phyloP scores from a whole-genome alignment of 2,888 invertebrate species.

The Megastigmus dorsalis region DNA sequence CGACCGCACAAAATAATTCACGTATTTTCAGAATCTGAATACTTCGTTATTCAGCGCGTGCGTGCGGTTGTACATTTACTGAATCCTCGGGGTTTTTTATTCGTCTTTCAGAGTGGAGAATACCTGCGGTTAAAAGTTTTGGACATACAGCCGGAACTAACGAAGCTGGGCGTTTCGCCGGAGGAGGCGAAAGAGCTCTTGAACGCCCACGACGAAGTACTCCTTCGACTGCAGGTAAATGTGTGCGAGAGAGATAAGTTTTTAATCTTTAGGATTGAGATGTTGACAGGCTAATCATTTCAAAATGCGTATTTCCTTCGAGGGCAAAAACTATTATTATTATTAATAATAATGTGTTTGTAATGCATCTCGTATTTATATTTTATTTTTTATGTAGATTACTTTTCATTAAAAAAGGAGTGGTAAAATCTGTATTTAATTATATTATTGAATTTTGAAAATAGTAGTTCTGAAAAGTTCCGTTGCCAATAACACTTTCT shows the following conservation, averaged over 20 bases:
- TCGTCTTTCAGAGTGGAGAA: conserved; percentile 83
- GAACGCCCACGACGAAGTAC: conserved; percentile 87
- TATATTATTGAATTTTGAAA: too few relatives aligned
- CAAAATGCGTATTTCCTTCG: too few relatives aligned
- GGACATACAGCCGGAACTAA: conserved; percentile 89
- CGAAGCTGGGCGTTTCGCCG: conserved; percentile 85
- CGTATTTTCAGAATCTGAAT: too few relatives aligned
- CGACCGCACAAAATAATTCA: too few relatives aligned
- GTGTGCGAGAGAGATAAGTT: not conserved
- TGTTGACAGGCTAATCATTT: conserved; percentile 32
- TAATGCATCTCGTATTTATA: not conserved
- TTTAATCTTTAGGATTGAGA: not conserved
- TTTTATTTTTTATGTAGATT: not conserved
- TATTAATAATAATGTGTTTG: too few relatives aligned
- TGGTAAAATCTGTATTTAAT: not conserved
- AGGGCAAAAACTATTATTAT: too few relatives aligned
- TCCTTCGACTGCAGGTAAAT: conserved; percentile 86
- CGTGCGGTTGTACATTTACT: too few relatives aligned
- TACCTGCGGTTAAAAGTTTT: conserved; percentile 89
- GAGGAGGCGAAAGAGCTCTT: conserved; percentile 86
- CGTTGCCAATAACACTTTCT: too few relatives aligned
- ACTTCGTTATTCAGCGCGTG: too few relatives aligned
- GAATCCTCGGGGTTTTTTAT: too few relatives aligned
- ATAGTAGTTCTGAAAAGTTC: too few relatives aligned
- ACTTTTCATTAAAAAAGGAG: not conserved